A percentile compares a stretch with the other conserved stretches of the same genome.
Evolutionary conservation across 35 echinoderm and acorn worm genomes (phyloP).

Genomic region (Strongylocentrotus purpuratus): DNA sequence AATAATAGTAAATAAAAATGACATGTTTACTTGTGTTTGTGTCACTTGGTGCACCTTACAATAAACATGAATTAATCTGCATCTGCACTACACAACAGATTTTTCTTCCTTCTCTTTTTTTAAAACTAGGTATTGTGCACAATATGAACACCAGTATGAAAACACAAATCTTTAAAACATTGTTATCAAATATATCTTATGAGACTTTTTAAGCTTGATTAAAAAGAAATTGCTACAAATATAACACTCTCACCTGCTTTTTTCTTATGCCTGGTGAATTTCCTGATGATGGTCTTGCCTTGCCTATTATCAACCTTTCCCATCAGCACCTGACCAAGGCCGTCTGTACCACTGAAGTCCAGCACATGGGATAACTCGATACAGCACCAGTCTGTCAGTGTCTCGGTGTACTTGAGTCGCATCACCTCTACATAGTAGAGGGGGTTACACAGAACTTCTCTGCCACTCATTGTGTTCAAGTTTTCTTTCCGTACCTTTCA

Average conservation of each 20-base stretch:
- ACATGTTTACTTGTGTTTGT: too few species aligned
- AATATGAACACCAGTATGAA: too few species aligned
- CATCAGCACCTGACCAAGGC: slow-evolving; percentile 80
- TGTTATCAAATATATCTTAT: too few species aligned
- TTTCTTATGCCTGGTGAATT: slow-evolving; percentile 77
- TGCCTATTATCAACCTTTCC: slow-evolving; percentile 80
- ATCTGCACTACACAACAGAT: too few species aligned
- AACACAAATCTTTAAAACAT: too few species aligned
- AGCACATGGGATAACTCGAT: slow-evolving; percentile 92
- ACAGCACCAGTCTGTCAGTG: slow-evolving; percentile 93
- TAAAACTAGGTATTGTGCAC: too few species aligned
- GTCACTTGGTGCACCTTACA: too few species aligned
- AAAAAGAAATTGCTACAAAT: neutral
- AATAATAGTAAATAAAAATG: too few species aligned
- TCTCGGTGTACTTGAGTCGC: slow-evolving; percentile 82
- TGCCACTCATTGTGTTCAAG: neutral
- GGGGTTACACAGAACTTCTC: slow-evolving; percentile 86
- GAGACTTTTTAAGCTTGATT: neutral
- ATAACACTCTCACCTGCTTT: neutral
- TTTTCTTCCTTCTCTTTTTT: too few species aligned
- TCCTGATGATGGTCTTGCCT: slow-evolving; percentile 86
- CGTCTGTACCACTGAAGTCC: slow-evolving; percentile 90
- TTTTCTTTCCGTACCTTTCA: neutral
- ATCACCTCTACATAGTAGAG: slow-evolving; percentile 95
- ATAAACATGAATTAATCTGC: too few species aligned